phyloP scores from a whole-genome alignment of 2,113 vertebrate species.

The Mixornis gularis region DNA sequence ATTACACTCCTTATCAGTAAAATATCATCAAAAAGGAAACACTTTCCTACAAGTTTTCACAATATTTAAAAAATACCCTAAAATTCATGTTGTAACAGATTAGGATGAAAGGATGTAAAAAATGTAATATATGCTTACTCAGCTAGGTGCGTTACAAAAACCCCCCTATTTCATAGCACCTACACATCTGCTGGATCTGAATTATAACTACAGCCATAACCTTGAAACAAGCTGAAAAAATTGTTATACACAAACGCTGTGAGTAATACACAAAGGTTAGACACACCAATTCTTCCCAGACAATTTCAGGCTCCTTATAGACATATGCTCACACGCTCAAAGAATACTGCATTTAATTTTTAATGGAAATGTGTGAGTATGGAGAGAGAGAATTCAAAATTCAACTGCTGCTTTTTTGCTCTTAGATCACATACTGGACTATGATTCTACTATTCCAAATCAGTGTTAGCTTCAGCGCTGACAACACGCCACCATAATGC shows the following conservation, averaged over 20 bases:
- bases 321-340: not conserved
- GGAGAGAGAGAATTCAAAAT: not conserved
- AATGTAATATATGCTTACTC: not conserved
- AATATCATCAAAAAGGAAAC: not conserved
- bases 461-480: not conserved
- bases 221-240: not conserved
- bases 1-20: not conserved
- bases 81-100: not conserved
- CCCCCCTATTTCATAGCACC: not conserved
- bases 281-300: not conserved
- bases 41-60: not conserved
- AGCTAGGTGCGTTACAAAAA: not conserved
- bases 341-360: not conserved
- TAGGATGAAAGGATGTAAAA: not conserved
- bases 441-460: not conserved
- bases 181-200: not conserved
- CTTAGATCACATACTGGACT: not conserved
- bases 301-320: not conserved
- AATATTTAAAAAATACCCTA: not conserved
- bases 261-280: fast-evolving
- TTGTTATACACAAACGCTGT: not conserved
- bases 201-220: not conserved
- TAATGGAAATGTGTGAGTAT: not conserved
- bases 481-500: not conserved
- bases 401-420: not conserved